phyloP scores from a whole-genome alignment of 2,888 invertebrate genomes.

The Molanna angustata region DNA sequence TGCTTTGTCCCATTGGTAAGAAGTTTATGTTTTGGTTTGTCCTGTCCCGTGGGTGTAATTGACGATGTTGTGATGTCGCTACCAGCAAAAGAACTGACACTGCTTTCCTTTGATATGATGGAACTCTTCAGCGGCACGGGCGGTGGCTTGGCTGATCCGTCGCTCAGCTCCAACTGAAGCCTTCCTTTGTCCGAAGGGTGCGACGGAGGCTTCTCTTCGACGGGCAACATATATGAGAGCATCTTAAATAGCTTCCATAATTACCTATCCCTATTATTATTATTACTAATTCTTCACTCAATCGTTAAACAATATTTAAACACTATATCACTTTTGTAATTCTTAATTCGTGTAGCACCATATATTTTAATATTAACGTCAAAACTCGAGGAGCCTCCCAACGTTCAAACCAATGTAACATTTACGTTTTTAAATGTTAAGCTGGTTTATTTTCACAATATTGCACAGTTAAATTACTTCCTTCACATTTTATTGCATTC shows the following conservation, averaged over 20 bases:
- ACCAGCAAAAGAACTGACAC: slow-evolving; percentile 66
- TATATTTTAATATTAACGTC: not conserved
- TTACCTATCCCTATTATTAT: too few relatives aligned
- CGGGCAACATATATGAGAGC: slow-evolving; percentile 78
- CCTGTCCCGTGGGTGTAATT: slow-evolving; percentile 61
- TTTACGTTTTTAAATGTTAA: too few relatives aligned
- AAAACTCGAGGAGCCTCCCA: too few relatives aligned
- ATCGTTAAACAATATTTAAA: not conserved
- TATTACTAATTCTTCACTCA: not conserved
- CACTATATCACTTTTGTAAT: not conserved
- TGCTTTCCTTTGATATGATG: slow-evolving; percentile 63
- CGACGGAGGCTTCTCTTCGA: slow-evolving; percentile 71
- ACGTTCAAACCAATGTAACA: too few relatives aligned
- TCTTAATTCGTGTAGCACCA: not conserved
- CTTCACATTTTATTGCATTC: too few relatives aligned
- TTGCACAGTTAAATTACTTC: too few relatives aligned
- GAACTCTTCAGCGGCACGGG: slow-evolving; percentile 45
- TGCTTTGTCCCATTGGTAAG: slow-evolving; percentile 69
- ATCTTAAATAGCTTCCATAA: too few relatives aligned
- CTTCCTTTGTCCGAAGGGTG: slow-evolving; percentile 52
- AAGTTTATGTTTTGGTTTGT: slow-evolving; percentile 65
- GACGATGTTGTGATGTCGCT: slow-evolving; percentile 64
- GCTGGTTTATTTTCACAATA: too few relatives aligned
- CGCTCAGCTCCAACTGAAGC: slow-evolving; percentile 45
- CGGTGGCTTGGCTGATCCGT: slow-evolving; percentile 14